phyloP scores from a whole-genome alignment of 1,140 invertebrate species.

The Heterodera schachtii region DNA sequence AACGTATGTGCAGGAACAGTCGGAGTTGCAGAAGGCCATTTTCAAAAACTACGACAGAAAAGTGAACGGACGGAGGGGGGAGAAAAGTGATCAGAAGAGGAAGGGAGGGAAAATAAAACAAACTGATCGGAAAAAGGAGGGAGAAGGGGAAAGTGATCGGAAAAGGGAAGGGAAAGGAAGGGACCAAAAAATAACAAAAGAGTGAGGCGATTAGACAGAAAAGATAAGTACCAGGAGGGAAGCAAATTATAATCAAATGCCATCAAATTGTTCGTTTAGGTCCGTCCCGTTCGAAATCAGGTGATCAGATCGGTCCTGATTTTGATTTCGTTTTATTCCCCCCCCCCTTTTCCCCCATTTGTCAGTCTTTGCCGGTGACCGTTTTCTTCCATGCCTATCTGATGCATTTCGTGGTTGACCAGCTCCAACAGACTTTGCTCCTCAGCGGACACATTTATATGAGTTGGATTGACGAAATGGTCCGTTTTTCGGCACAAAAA shows the following conservation, averaged over 20 bases:
- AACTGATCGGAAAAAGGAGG: too few species aligned
- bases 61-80: neutral
- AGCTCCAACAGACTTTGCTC: slow-evolving; percentile 57
- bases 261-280: neutral
- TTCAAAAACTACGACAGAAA: slow-evolving; percentile 53
- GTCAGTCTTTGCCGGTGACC: slow-evolving; percentile 27
- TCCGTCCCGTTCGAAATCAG: slow-evolving; percentile 44
- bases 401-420: slow-evolving; percentile 51
- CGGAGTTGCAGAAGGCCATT: slow-evolving; percentile 43
- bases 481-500: neutral
- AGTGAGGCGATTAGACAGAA: too few species aligned
- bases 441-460: slow-evolving; percentile 60
- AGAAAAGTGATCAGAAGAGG: too few species aligned
- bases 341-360: too few species aligned
- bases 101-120: too few species aligned
- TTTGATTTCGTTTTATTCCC: neutral
- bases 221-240: too few species aligned
- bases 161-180: too few species aligned
- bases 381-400: slow-evolving; percentile 35
- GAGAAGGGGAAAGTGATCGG: too few species aligned
- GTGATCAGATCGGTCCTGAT: neutral
- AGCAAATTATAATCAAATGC: too few species aligned
- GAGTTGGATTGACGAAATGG: slow-evolving; percentile 52
- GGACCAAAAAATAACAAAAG: too few species aligned
- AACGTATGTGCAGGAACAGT: slow-evolving; percentile 55